Evolutionary conservation across 2,888 invertebrate species (phyloP).

Genomic region (Seira ritae): DNA sequence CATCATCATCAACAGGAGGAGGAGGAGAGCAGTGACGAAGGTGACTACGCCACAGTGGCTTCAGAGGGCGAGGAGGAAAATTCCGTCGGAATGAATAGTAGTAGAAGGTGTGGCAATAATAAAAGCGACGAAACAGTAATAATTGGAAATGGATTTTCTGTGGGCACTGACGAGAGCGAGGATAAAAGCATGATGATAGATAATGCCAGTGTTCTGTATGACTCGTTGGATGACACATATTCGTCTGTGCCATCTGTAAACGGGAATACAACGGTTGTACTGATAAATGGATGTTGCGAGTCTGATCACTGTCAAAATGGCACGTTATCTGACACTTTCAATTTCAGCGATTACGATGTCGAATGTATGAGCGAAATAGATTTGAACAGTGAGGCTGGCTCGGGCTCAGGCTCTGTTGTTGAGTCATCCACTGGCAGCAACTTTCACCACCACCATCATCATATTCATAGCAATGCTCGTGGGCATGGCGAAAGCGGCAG

Average conservation of each 20-base stretch:
- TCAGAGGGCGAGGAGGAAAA: conserved; percentile 23
- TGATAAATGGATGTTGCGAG: conserved; percentile 68
- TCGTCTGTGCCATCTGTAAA: conserved; percentile 40
- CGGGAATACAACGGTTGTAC: conserved; percentile 72
- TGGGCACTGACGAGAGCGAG: background rate
- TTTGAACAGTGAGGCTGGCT: conserved; percentile 71
- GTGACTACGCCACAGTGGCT: conserved; percentile 28
- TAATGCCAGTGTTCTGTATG: conserved; percentile 58
- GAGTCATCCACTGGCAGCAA: background rate
- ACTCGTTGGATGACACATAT: conserved; percentile 49
- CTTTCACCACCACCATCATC: background rate
- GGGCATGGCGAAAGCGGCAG: conserved; percentile 6
- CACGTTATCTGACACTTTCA: conserved; percentile 54
- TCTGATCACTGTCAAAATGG: conserved; percentile 48
- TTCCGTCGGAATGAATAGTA: conserved; percentile 10
- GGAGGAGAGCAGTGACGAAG: conserved; percentile 11
- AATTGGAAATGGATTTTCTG: conserved; percentile 8
- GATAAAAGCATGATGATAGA: conserved; percentile 51
- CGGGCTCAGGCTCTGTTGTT: conserved; percentile 50
- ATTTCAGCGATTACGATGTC: conserved; percentile 68
- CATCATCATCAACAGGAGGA: background rate
- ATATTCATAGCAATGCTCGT: conserved; percentile 13
- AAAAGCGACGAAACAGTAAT: background rate
- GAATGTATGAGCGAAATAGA: conserved; percentile 74
- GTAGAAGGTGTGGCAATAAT: conserved; percentile 3